Conservation (phyloP, 2,888 invertebrate species). For the Drosophila pseudotakahashii region DNA sequence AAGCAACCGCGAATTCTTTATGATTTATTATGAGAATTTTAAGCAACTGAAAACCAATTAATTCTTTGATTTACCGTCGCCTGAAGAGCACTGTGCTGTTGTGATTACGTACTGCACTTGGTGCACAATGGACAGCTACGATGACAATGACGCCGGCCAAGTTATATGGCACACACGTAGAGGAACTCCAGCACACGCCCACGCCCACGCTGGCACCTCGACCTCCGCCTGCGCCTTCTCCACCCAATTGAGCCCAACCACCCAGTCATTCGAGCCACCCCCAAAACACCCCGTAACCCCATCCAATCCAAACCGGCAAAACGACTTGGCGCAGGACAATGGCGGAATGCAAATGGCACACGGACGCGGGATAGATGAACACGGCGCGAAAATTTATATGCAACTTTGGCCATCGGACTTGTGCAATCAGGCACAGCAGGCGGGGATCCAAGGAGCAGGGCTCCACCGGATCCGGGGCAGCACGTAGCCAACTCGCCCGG, state of each 20-base stretch:
- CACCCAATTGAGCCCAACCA: neutral
- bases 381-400: slow-evolving; percentile 53
- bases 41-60: neutral
- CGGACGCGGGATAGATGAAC: slow-evolving; percentile 55
- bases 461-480: slow-evolving; percentile 22
- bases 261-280: neutral
- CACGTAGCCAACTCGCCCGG: slow-evolving; percentile 22
- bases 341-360: slow-evolving; percentile 72
- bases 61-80: neutral
- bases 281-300: neutral
- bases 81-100: slow-evolving; percentile 35
- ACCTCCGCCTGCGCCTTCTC: neutral
- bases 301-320: slow-evolving; percentile 8
- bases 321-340: slow-evolving; percentile 60
- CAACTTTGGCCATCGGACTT: slow-evolving; percentile 21
- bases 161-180: slow-evolving; percentile 70
- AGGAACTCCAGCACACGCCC: slow-evolving; percentile 20
- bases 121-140: slow-evolving; percentile 50
- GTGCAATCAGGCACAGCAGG: slow-evolving; percentile 18
- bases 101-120: slow-evolving; percentile 59
- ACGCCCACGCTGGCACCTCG: slow-evolving; percentile 6
- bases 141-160: slow-evolving; percentile 55
- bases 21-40: no score
- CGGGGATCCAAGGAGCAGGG: neutral
- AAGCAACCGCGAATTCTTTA: neutral